Evolutionary conservation across 1,140 invertebrate species (phyloP).

Genomic region (Caligus rogercresseyi): DNA sequence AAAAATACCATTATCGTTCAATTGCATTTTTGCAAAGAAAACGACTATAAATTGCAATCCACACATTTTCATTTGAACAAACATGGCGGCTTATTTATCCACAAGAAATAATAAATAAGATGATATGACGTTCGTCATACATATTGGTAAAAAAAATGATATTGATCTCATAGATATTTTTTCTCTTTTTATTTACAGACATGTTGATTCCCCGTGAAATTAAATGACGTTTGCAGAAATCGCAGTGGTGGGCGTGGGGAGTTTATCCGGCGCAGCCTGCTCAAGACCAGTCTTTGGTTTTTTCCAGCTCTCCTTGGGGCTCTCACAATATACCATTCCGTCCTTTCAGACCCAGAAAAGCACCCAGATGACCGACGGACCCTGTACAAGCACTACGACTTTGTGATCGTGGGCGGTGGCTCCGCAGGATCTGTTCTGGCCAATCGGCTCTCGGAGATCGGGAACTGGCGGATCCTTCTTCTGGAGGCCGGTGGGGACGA

Average conservation of each 20-base stretch:
- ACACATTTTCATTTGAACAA: no score
- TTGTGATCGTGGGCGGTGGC: constrained; percentile 59
- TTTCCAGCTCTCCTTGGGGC: constrained; percentile 55
- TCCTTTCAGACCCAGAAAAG: constrained; percentile 55
- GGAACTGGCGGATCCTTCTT: constrained; percentile 35
- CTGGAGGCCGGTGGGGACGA: constrained; percentile 80
- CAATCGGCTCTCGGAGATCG: constrained; percentile 61
- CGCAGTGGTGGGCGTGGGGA: background rate
- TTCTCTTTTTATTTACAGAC: no score
- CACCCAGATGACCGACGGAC: constrained; percentile 40
- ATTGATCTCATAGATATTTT: no score
- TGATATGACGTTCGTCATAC: no score
- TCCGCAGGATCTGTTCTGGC: constrained; percentile 88
- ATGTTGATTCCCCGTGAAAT: no score
- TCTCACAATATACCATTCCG: constrained; percentile 62
- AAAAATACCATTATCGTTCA: no score
- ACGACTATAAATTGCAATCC: no score
- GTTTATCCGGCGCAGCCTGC: constrained; percentile 38
- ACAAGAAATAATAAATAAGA: no score
- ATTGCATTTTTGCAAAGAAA: no score
- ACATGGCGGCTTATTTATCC: no score
- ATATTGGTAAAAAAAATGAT: no score
- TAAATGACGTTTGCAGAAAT: background rate
- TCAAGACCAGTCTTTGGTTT: constrained; percentile 56
- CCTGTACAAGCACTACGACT: constrained; percentile 45